phyloP scores from a whole-genome alignment of 1,140 invertebrate genomes.

The Trichoplusia ni region DNA sequence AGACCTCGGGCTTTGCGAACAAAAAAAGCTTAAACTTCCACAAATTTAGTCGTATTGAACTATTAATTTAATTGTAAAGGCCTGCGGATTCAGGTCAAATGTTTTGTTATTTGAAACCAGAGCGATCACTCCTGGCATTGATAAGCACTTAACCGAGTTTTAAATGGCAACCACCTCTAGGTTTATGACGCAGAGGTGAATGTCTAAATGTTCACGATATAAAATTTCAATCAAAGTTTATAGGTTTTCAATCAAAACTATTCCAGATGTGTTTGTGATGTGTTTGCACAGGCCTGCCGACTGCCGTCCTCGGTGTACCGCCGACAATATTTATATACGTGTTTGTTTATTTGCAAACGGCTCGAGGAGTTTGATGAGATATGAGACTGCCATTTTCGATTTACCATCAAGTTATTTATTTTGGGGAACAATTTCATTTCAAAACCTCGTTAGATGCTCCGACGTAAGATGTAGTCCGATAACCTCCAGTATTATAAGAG shows the following conservation, averaged over 20 bases:
- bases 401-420: background rate
- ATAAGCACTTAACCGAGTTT: conserved; percentile 11
- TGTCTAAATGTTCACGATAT: too few species aligned
- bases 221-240: conserved; percentile 1
- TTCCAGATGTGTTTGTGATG: conserved; percentile 12
- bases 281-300: background rate
- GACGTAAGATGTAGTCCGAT: background rate
- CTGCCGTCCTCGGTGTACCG: background rate
- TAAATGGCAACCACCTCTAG: conserved; percentile 1
- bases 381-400: conserved; percentile 13
- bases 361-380: conserved; percentile 5
- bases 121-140: conserved; percentile 11
- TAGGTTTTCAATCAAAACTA: conserved; percentile 10
- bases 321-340: background rate
- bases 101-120: conserved; percentile 1
- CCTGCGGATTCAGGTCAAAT: background rate
- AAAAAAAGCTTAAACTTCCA: background rate
- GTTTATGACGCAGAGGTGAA: too few species aligned
- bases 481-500: background rate
- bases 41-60: background rate
- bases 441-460: conserved; percentile 9
- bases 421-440: conserved; percentile 6
- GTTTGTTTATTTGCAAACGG: conserved; percentile 19
- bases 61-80: background rate
- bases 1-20: background rate